Base-by-base conservation (phyloP, 2,797 vertebrate species). In the Nannoperca australis region DNA sequence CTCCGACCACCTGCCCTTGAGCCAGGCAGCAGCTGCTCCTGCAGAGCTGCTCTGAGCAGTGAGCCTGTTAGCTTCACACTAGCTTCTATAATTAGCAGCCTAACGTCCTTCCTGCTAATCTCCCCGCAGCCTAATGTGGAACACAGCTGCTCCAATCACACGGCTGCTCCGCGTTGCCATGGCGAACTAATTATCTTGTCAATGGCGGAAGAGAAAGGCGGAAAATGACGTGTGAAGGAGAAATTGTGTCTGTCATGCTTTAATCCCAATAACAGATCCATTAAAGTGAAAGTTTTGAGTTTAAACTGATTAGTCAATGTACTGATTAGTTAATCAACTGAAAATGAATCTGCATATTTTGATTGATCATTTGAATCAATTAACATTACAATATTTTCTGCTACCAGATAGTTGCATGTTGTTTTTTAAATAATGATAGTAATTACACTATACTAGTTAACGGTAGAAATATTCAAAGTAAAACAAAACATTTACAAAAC, bases 121-220 rank as follows among this genome's bases (percentile, higher is more conserved):
- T 72, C 54, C 63, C 14, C 1, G 2, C 66, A 51, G 51, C 70
- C 79, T 73, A 70, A 88, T 64, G 78, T 18, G 73, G 78, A 79
- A 59, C 65, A 45, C 83, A 85, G 79, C 83, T 88, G 83, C 83
- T 92, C 87, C 89, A 89, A 82, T 90, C 77, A 58, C 71, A 79
- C 55, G 75, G 58, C 79, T 76, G 73, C 66, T 59, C 67, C 50
- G 76, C 27, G 59, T 89, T 83, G 55, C 78, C 79, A 85, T 78
- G 84, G 71, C 1, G 3, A 88, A 17, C 59, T 50, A 70, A 85
- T 89, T 85, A 84, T 44, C 62, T 71, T 17, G 8, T 88, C 65
- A 87, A 34, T 71, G 73, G 76, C 1, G 0, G 53, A n/a, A 20
- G 15, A 27, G 38, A 47, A 24, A 61, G 60, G 55, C 34, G 36